Conservation (phyloP, 2,113 vertebrate species). For the Marmota monax region DNA sequence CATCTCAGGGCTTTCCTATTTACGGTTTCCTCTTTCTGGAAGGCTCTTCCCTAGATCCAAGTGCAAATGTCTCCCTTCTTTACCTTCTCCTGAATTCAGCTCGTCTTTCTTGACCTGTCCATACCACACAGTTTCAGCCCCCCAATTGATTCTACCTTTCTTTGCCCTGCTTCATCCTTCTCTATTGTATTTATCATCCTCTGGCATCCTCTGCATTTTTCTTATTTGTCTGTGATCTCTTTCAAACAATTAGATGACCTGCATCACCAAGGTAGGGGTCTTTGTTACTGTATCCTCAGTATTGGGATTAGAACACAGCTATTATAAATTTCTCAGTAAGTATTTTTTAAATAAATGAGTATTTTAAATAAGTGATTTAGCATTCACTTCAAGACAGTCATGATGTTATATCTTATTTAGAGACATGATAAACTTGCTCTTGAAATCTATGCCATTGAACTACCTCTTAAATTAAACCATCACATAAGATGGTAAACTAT, state of each 20-base stretch:
- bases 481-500: background rate
- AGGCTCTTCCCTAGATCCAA: background rate
- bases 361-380: constrained; percentile 7
- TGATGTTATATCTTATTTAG: background rate
- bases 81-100: background rate
- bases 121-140: background rate
- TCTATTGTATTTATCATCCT: background rate
- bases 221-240: background rate
- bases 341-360: background rate
- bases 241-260: background rate
- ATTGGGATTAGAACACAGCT: background rate
- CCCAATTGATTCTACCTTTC: background rate
- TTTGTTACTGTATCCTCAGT: background rate
- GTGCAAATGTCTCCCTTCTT: background rate
- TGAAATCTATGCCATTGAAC: background rate
- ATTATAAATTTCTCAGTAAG: background rate
- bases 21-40: background rate
- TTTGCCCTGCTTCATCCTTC: background rate
- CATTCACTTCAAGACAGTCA: background rate
- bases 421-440: background rate
- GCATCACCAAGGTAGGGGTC: background rate
- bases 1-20: background rate
- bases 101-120: background rate
- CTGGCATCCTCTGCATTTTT: background rate
- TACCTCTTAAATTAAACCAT: background rate